These are phyloP conservation scores for Apodemia mormo DNA, from an alignment of 2,888 invertebrate species.

Conservation along the genomic window DNA sequence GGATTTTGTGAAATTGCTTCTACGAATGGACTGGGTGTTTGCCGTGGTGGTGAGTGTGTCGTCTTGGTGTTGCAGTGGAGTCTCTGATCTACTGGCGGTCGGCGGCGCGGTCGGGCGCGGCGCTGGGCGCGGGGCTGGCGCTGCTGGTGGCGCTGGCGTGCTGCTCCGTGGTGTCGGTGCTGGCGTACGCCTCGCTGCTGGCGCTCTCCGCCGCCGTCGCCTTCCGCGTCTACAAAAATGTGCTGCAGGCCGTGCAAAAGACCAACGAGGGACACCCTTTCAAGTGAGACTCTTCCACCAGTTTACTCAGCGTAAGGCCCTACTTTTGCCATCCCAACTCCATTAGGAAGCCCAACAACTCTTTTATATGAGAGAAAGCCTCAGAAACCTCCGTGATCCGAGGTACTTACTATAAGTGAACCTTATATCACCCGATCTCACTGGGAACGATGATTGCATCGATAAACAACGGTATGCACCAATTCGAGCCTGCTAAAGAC, in stretches of 20 bases:
- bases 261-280: conserved; percentile 98
- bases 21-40: too few species aligned
- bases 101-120: conserved; percentile 95
- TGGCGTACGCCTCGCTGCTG: conserved; percentile 94
- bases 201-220: conserved; percentile 92
- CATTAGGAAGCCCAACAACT: too few species aligned
- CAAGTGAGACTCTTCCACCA: conserved; percentile 86
- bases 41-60: neutral
- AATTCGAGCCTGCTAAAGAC: too few species aligned
- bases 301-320: too few species aligned
- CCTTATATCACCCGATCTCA: too few species aligned
- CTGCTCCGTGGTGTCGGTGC: conserved; percentile 97
- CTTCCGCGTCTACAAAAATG: conserved; percentile 98
- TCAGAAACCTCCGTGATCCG: too few species aligned
- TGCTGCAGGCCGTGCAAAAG: conserved; percentile 97
- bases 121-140: conserved; percentile 94
- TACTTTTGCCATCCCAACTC: too few species aligned
- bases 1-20: too few species aligned
- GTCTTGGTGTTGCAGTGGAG: conserved; percentile 86
- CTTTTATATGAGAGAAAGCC: too few species aligned
- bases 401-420: too few species aligned
- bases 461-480: too few species aligned
- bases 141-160: conserved; percentile 96
- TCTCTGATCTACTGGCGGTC: conserved; percentile 99
- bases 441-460: too few species aligned